Conservation (phyloP, 2,888 invertebrate genomes). For the Oxytorus armatus region DNA sequence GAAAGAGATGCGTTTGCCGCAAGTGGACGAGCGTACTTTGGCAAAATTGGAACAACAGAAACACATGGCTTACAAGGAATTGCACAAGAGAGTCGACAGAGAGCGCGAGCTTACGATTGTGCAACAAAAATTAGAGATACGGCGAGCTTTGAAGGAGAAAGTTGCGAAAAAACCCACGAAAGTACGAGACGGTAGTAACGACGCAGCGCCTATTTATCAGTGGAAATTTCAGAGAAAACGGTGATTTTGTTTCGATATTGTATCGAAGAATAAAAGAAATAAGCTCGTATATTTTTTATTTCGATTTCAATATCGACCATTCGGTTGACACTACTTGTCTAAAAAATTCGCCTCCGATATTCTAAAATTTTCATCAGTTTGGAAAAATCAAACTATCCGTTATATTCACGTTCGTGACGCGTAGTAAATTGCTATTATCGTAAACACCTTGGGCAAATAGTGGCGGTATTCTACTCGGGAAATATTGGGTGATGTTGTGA, state of each 20-base stretch:
- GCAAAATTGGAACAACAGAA: conserved; percentile 87
- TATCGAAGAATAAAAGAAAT: not conserved
- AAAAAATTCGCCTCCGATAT: too few species aligned
- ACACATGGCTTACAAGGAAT: conserved; percentile 89
- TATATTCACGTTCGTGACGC: not conserved
- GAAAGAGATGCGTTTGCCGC: conserved; percentile 86
- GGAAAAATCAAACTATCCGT: conserved; percentile 33
- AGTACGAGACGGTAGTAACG: conserved; percentile 88
- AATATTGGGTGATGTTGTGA: conserved; percentile 61
- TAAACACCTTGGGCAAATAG: not conserved
- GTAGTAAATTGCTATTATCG: not conserved
- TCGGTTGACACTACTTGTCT: too few species aligned
- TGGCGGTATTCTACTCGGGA: conserved; percentile 69
- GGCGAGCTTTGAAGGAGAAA: conserved; percentile 88
- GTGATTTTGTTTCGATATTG: conserved; percentile 7
- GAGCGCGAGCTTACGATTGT: conserved; percentile 91
- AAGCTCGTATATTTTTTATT: not conserved
- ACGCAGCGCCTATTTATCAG: conserved; percentile 90
- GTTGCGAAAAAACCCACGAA: conserved; percentile 88
- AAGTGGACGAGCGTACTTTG: conserved; percentile 86
- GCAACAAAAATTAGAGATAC: conserved; percentile 92
- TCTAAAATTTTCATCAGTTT: conserved; percentile 12
- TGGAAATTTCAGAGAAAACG: conserved; percentile 94
- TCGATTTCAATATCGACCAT: not conserved
- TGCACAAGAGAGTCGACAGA: conserved; percentile 91